phyloP scores from a whole-genome alignment of 2,888 invertebrate species.

The Chelonus formosanus region DNA sequence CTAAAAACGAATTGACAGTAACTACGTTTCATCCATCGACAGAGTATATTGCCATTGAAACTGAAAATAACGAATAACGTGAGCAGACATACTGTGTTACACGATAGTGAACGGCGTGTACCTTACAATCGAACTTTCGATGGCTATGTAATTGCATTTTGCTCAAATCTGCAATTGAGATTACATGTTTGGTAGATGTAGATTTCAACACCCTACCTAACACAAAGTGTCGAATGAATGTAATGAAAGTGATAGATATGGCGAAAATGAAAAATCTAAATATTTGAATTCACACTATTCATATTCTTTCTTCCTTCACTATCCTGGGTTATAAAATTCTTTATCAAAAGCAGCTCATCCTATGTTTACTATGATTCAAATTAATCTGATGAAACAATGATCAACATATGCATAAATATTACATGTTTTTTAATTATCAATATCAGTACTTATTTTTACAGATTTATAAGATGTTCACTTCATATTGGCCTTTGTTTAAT shows the following conservation, averaged over 20 bases:
- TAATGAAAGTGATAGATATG: not conserved
- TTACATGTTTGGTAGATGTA: slow-evolving; percentile 40
- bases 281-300: too few species aligned
- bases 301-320: not conserved
- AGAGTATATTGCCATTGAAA: slow-evolving; percentile 28
- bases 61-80: slow-evolving; percentile 40
- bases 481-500: too few species aligned
- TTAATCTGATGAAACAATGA: too few species aligned
- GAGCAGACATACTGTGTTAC: slow-evolving; percentile 13
- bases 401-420: too few species aligned
- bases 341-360: too few species aligned
- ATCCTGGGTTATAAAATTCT: too few species aligned
- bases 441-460: too few species aligned
- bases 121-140: slow-evolving; percentile 43
- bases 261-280: too few species aligned
- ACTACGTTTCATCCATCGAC: slow-evolving; percentile 30
- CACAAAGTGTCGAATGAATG: slow-evolving; percentile 16
- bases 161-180: slow-evolving; percentile 43
- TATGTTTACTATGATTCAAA: too few species aligned
- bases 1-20: slow-evolving; percentile 17
- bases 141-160: slow-evolving; percentile 43
- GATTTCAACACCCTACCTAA: slow-evolving; percentile 15
- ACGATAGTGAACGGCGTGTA: slow-evolving; percentile 30
- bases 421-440: too few species aligned
- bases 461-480: too few species aligned